Evolutionary conservation across 2,888 invertebrate genomes (phyloP).

Genomic region (Callyntrura sp.): DNA sequence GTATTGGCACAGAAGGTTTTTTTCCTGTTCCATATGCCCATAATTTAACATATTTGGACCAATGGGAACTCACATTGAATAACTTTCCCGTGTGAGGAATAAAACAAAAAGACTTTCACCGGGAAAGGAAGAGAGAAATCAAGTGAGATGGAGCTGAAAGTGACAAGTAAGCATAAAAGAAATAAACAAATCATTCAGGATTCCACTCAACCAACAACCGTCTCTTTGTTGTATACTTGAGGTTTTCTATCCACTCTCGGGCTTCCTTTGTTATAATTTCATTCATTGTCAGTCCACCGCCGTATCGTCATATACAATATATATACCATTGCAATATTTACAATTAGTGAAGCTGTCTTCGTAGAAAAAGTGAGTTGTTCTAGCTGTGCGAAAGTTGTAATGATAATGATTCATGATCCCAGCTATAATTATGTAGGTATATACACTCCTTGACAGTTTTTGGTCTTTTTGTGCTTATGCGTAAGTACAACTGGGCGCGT

Average conservation of each 20-base stretch:
- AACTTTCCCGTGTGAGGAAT: not conserved
- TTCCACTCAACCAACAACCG: slow-evolving; percentile 28
- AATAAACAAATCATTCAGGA: slow-evolving; percentile 50
- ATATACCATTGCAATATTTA: not conserved
- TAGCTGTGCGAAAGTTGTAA: too few relatives aligned
- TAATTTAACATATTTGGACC: too few relatives aligned
- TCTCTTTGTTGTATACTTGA: slow-evolving; percentile 37
- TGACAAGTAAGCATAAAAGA: slow-evolving; percentile 55
- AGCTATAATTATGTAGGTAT: too few relatives aligned
- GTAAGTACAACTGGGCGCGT: too few relatives aligned
- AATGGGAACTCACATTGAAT: too few relatives aligned
- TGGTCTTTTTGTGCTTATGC: too few relatives aligned
- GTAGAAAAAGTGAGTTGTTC: too few relatives aligned
- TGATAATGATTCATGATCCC: too few relatives aligned
- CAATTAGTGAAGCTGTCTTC: too few relatives aligned
- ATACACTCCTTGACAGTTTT: too few relatives aligned
- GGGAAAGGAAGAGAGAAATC: not conserved
- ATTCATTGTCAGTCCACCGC: not conserved
- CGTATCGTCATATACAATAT: not conserved
- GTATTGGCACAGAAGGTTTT: too few relatives aligned
- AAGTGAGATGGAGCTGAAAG: slow-evolving; percentile 22
- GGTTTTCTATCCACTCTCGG: not conserved
- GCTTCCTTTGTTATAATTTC: not conserved
- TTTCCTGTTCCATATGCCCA: too few relatives aligned
- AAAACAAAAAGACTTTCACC: slow-evolving; percentile 2